Base-by-base conservation (phyloP, 1,140 invertebrate species). In the Drosophila ogumai region DNA sequence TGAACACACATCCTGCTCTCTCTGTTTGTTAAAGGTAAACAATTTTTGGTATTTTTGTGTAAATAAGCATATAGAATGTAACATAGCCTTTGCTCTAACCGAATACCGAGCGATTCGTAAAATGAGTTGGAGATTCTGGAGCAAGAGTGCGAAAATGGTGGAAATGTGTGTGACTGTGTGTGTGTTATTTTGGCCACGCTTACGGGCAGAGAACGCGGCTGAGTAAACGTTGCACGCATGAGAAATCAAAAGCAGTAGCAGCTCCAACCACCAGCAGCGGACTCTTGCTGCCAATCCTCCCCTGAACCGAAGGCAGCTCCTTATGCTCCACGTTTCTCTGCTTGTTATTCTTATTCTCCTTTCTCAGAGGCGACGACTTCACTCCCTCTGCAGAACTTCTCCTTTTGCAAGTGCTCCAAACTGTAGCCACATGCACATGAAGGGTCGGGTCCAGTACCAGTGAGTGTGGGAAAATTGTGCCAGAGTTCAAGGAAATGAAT, bases 221-320 rank as follows among this genome's bases (percentile, higher is more conserved):
- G 84, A 74, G 81, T 81, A 90, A 85, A 85, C 66, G 69, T 58
- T 55, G 74, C 74, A 88, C 78, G 85, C 81, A 85, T 88, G 85
- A 88, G 69, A 79, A 88, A 90, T 88, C 85, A 88, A 81, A 88
- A 84, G 77, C 61, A 74, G 49, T 61, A 85, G 49, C 64, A 69
- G 63, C 31, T 49, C 25, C 31, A 34, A 41, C 46, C 10, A 54
- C 12, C 47, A 61, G 10, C 46, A 17, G 32, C 22, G 10, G 17
- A 61, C 32, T 15, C 59, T 56, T 13, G 13, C 25, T 32, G 22
- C 32, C 41, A 47, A 17, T 44, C n/a, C 31, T 7, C 3, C 43
- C 34, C 49, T 40, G 47, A 54, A 79, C 68, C 75, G 55, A 7
- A 17, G n/a, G 68, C 76, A 22, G 81, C 68, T 71, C 66, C 68